Percentiles rank a stretch among this genome's conserved stretches.
Evolutionary conservation across 2,797 vertebrate species (phyloP).

Genomic region (Danio kyathit): DNA sequence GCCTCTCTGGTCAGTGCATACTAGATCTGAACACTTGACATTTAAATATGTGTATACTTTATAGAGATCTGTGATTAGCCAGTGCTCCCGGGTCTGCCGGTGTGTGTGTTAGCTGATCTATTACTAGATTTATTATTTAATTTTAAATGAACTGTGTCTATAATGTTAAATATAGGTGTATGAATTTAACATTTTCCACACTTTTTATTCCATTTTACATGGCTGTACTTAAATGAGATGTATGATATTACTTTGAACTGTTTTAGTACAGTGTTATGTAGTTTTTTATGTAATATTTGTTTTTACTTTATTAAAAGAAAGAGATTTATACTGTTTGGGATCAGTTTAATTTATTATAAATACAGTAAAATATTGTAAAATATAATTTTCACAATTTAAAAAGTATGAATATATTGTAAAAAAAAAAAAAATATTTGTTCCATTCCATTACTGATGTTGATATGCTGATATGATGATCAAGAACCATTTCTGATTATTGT

Average conservation of each 20-base stretch:
- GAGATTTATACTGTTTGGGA: background rate
- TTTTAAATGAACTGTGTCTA: background rate
- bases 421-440: no score
- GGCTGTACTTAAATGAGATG: background rate
- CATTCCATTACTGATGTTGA: no score
- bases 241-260: background rate
- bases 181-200: background rate
- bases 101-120: conserved; percentile 23
- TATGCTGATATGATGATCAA: background rate
- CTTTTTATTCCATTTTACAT: background rate
- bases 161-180: background rate
- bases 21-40: conserved; percentile 42
- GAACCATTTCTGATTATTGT: background rate
- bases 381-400: background rate
- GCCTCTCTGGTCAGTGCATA: conserved; percentile 88
- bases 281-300: background rate
- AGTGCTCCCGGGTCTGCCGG: background rate
- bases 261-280: background rate
- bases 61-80: background rate
- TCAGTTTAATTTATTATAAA: background rate
- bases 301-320: background rate
- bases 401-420: no score
- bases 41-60: background rate
- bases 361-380: background rate
- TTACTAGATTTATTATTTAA: background rate